Evolutionary conservation across 2,888 invertebrate species (phyloP).

Genomic region (Coleophora flavipennella): DNA sequence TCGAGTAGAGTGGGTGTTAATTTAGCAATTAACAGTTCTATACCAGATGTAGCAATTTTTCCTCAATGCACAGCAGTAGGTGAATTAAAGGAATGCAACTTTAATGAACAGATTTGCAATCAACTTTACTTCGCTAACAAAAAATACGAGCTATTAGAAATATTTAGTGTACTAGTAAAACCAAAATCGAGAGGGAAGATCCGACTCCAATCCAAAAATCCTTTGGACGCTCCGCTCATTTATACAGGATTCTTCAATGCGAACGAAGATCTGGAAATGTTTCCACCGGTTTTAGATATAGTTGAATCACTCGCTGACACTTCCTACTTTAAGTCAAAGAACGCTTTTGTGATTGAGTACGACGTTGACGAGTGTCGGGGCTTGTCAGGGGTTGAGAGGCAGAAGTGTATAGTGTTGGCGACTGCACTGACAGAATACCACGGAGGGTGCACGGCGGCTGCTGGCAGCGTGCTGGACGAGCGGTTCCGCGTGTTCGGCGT

Average conservation of each 20-base stretch:
- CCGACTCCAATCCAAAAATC: slow-evolving; percentile 30
- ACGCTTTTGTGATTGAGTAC: slow-evolving; percentile 26
- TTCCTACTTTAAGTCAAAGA: slow-evolving; percentile 16
- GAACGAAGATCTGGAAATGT: slow-evolving; percentile 29
- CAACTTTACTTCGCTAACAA: slow-evolving; percentile 28
- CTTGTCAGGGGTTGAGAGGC: slow-evolving; percentile 22
- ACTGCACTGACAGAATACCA: slow-evolving; percentile 40
- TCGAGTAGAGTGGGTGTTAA: slow-evolving; percentile 40
- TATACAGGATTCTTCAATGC: slow-evolving; percentile 36
- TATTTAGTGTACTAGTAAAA: slow-evolving; percentile 30
- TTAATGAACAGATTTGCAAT: too few species aligned
- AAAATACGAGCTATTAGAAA: slow-evolving; percentile 23
- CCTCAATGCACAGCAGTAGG: slow-evolving; percentile 19
- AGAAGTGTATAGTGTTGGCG: slow-evolving; percentile 42
- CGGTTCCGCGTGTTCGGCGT: slow-evolving; percentile 35
- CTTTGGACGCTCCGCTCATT: slow-evolving; percentile 28
- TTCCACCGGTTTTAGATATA: slow-evolving; percentile 30
- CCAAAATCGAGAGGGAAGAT: slow-evolving; percentile 36
- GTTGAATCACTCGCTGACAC: slow-evolving; percentile 30
- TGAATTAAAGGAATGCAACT: slow-evolving; percentile 19
- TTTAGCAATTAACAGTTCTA: slow-evolving; percentile 24
- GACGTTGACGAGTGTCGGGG: slow-evolving; percentile 29
- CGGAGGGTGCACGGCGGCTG: slow-evolving; percentile 34
- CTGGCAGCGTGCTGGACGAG: slow-evolving; percentile 36
- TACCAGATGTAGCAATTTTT: slow-evolving; percentile 35